phyloP scores from a whole-genome alignment of 2,113 vertebrate genomes.

The Vulpes ferrilata region DNA sequence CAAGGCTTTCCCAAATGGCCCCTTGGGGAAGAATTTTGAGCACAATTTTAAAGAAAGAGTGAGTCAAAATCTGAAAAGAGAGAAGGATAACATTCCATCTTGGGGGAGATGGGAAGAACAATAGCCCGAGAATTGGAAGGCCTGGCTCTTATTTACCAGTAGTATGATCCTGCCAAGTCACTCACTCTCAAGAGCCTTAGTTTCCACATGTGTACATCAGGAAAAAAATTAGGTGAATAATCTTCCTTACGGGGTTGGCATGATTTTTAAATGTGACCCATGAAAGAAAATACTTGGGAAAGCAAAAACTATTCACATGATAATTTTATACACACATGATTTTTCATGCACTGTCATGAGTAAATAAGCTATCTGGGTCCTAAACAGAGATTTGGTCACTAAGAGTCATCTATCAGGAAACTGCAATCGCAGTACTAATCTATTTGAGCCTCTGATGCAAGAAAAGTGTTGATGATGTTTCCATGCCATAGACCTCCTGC shows the following conservation, averaged over 20 bases:
- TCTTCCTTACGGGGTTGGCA: neutral
- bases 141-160: neutral
- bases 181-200: neutral
- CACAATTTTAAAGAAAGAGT: neutral
- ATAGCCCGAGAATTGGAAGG: neutral
- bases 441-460: neutral
- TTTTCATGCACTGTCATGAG: neutral
- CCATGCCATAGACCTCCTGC: neutral
- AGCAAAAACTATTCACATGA: neutral
- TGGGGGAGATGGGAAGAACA: neutral
- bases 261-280: neutral
- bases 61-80: neutral
- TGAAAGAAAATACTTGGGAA: neutral
- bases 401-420: conserved; percentile 7
- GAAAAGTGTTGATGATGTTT: neutral
- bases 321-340: neutral
- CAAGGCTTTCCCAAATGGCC: neutral
- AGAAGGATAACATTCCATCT: neutral
- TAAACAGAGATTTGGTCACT: neutral
- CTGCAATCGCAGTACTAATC: neutral
- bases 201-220: neutral
- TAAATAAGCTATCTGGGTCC: neutral
- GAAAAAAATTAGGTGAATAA: no score
- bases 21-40: conserved; percentile 36
- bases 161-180: neutral